Percentiles rank a stretch among this genome's conserved stretches.
These are phyloP conservation scores for Piprites chloris DNA, from an alignment of 2,113 vertebrate genomes.

Conservation along the genomic window DNA sequence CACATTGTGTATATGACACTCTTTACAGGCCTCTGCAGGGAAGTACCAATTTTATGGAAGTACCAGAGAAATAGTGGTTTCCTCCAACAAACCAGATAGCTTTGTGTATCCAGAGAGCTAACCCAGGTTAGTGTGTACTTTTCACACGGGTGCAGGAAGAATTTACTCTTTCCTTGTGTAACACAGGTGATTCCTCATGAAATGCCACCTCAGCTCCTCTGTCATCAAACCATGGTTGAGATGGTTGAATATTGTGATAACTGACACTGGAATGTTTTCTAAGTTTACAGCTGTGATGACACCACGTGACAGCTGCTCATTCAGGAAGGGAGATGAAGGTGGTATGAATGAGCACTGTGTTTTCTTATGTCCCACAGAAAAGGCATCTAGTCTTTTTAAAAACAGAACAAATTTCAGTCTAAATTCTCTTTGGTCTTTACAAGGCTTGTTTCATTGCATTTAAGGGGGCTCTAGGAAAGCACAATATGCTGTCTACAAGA, in stretches of 20 bases:
- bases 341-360: accelerated
- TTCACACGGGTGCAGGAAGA: background rate
- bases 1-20: too few relatives aligned
- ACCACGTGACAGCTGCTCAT: accelerated
- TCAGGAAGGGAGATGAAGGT: background rate
- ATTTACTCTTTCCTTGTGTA: background rate
- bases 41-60: accelerated
- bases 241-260: background rate
- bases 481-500: background rate
- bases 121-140: background rate
- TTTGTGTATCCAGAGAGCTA: background rate
- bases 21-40: background rate
- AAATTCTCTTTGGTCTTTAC: background rate
- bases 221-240: background rate
- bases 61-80: background rate
- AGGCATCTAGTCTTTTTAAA: background rate
- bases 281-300: background rate
- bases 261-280: background rate
- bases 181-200: background rate
- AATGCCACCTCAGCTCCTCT: background rate
- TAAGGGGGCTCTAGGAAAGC: background rate
- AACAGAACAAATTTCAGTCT: background rate
- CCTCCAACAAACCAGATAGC: background rate
- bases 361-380: background rate
- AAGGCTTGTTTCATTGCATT: background rate